These are phyloP conservation scores for Eira barbara DNA, from an alignment of 2,113 vertebrate species.

Conservation along the genomic window DNA sequence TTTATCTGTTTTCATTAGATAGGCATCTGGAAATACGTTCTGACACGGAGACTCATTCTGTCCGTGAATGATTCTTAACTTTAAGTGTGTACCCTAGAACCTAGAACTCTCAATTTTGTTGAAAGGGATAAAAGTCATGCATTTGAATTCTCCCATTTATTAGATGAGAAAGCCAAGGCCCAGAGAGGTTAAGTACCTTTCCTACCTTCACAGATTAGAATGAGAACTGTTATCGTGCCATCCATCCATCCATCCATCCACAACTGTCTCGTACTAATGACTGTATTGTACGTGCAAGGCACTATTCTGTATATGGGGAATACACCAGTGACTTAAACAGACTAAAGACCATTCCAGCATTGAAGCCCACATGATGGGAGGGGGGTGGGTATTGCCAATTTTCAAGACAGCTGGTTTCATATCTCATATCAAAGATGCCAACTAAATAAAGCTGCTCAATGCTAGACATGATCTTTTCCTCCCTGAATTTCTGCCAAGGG, in stretches of 20 bases:
- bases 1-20: background rate
- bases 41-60: background rate
- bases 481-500: background rate
- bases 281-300: rapidly evolving
- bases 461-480: background rate
- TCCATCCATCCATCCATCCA: too few species aligned
- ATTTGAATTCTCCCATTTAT: background rate
- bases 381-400: background rate
- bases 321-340: background rate
- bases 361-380: rapidly evolving
- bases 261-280: background rate
- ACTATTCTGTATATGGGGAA: background rate
- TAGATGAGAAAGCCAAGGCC: background rate
- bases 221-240: background rate
- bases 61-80: background rate
- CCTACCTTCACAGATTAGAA: background rate
- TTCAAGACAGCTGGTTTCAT: background rate
- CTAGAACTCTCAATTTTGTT: background rate
- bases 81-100: background rate
- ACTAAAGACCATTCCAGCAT: background rate
- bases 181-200: background rate
- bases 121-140: background rate
- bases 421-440: background rate
- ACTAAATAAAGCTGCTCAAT: background rate
- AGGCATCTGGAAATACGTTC: background rate